Base-by-base conservation (phyloP, 1,140 invertebrate genomes). In the Micrasema minimum region DNA sequence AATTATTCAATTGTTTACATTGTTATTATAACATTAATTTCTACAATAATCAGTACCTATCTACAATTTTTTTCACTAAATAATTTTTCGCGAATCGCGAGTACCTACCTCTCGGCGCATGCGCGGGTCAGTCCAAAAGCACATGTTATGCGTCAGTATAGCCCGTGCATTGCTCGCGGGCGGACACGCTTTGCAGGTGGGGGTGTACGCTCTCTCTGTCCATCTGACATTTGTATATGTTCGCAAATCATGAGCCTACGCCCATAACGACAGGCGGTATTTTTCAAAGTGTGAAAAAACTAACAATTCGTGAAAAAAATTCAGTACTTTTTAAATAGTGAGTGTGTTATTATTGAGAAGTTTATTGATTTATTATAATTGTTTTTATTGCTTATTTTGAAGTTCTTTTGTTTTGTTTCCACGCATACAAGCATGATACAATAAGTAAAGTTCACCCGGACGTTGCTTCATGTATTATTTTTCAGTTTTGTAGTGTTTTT, bases 111-210 rank as follows among this genome's bases (percentile, higher is more conserved):
- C 10, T 41, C 6, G 41, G 59, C 59, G 43, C 59, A 64, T 26
- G 59, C 59, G 59, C 59, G 26, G 23, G 11, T 9, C 22, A 20
- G 41, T 16, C 23, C 20, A 18, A 64, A 64, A 64, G 59, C 59
- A 64, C 59, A 64, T 64, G 59, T 26, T 64, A 64, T 64, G 59
- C 59, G 59, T 64, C 59, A 64, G 59, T 64, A 64, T 64, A 18
- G 22, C 59, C 59, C 59, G 59, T 64, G 59, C 59, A 64, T 64
- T 64, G 41, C 41, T 64, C 59, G 59, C 59, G 59, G 59, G 43
- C 43, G 59, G 59, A 31, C 43, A 20, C 26, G 16, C 16, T 64
- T 46, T 64, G 59, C 2, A 23, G 41, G 59, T n/a, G 14, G 59
- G 59, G 35, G 57, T 14, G 22, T 46, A 46, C 55, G 55, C 37